Evolutionary conservation across 2,888 invertebrate genomes (phyloP).

Genomic region (Pyrocoelia pectoralis): DNA sequence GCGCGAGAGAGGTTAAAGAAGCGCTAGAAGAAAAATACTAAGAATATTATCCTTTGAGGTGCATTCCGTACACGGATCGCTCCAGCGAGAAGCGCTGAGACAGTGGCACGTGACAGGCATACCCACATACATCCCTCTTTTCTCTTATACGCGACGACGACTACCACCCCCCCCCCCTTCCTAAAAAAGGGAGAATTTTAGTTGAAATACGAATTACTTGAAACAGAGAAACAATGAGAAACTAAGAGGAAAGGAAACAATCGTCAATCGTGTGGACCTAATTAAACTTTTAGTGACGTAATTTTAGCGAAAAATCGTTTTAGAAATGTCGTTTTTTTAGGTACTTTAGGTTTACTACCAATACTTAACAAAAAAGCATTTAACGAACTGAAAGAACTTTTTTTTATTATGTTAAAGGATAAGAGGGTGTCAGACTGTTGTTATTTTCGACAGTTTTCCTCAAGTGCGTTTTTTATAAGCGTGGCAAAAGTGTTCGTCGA

Average conservation of each 20-base stretch:
- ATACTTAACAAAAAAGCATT: slow-evolving; percentile 13
- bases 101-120: slow-evolving; percentile 51
- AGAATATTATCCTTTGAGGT: slow-evolving; percentile 48
- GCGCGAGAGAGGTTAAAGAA: slow-evolving; percentile 20
- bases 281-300: slow-evolving; percentile 16
- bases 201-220: slow-evolving; percentile 21
- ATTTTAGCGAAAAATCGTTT: slow-evolving; percentile 9
- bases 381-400: slow-evolving; percentile 14
- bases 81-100: slow-evolving; percentile 51
- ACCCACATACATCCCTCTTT: slow-evolving; percentile 34
- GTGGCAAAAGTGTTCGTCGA: too few relatives aligned
- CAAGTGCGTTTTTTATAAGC: background rate
- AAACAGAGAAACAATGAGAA: slow-evolving; percentile 9
- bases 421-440: slow-evolving; percentile 3
- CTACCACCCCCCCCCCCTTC: background rate
- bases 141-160: slow-evolving; percentile 12
- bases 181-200: slow-evolving; percentile 26
- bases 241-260: slow-evolving; percentile 14
- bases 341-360: slow-evolving; percentile 9
- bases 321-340: slow-evolving; percentile 11
- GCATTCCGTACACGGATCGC: slow-evolving; percentile 51
- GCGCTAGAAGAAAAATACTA: slow-evolving; percentile 33
- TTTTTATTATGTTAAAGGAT: slow-evolving; percentile 6
- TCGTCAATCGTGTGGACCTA: slow-evolving; percentile 14
- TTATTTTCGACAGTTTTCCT: slow-evolving; percentile 5